These are phyloP conservation scores for Arge pagana DNA, from an alignment of 2,888 invertebrate genomes.

Conservation along the genomic window DNA sequence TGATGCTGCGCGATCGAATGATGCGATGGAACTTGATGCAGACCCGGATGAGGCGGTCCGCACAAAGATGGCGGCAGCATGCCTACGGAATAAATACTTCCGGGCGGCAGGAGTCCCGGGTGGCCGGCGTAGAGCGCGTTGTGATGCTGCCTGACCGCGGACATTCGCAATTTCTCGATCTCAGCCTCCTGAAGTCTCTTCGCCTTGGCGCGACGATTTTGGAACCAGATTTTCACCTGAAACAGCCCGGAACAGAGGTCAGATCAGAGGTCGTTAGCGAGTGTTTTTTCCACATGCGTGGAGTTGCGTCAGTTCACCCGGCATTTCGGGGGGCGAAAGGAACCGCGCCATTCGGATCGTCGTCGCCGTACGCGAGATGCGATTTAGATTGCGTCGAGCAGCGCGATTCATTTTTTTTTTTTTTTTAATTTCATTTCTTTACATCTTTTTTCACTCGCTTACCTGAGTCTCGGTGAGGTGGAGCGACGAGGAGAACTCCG, in stretches of 20 bases:
- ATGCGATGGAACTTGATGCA: constrained; percentile 49
- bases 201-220: constrained; percentile 94
- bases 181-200: constrained; percentile 97
- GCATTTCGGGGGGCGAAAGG: too few species aligned
- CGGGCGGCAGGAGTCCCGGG: constrained; percentile 46
- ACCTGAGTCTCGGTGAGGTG: constrained; percentile 93
- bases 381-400: too few species aligned
- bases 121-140: constrained; percentile 51
- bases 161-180: constrained; percentile 93
- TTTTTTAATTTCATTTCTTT: too few species aligned
- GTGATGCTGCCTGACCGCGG: constrained; percentile 59
- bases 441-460: constrained; percentile 33
- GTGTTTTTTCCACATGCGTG: too few species aligned
- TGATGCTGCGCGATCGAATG: constrained; percentile 46
- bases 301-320: too few species aligned
- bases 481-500: constrained; percentile 94
- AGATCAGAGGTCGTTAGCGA: constrained; percentile 3
- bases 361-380: too few species aligned
- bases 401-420: background rate
- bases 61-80: constrained; percentile 38
- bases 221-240: constrained; percentile 91
- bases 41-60: constrained; percentile 42
- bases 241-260: constrained; percentile 35
- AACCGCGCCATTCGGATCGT: too few species aligned
- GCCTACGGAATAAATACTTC: constrained; percentile 49